Percentiles rank a stretch among this genome's conserved stretches.
Evolutionary conservation across 2,113 vertebrate genomes (phyloP).

Genomic region (Amazona vittata): DNA sequence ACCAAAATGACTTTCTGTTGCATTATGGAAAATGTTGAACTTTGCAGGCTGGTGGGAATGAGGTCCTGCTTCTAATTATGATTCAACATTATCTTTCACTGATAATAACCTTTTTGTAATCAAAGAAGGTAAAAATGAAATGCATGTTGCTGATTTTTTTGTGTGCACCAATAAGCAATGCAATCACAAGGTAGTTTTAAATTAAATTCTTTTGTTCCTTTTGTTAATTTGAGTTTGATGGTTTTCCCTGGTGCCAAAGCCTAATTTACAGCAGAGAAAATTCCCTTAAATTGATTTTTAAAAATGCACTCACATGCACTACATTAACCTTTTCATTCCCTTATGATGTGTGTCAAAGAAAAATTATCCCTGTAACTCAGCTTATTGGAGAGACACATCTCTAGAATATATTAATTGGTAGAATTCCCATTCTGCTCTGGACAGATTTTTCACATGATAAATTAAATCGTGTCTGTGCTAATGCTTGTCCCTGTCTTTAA

Average conservation of each 20-base stretch:
- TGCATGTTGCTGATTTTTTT: neutral
- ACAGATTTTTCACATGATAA: neutral
- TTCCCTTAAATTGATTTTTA: slow-evolving; percentile 48
- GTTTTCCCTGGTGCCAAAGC: slow-evolving; percentile 23
- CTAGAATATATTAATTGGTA: slow-evolving; percentile 7
- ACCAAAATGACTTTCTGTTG: neutral
- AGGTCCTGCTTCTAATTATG: slow-evolving; percentile 38
- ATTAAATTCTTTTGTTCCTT: slow-evolving; percentile 55
- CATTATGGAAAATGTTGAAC: neutral
- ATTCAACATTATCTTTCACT: slow-evolving; percentile 3
- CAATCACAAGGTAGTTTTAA: slow-evolving; percentile 30
- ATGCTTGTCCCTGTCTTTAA: neutral
- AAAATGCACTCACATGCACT: neutral
- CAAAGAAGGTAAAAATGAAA: slow-evolving; percentile 29
- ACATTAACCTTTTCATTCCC: slow-evolving; percentile 38
- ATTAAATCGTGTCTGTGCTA: neutral
- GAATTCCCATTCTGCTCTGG: neutral
- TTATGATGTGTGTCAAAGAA: slow-evolving; percentile 1
- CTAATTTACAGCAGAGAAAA: slow-evolving; percentile 54
- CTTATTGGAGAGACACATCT: neutral
- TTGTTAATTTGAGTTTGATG: slow-evolving; percentile 52
- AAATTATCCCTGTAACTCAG: slow-evolving; percentile 12
- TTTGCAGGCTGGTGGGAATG: neutral
- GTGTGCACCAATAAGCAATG: neutral
- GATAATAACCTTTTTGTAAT: slow-evolving; percentile 50